Percentiles rank a stretch among this genome's conserved stretches.
Evolutionary conservation across 2,113 vertebrate species (phyloP).

Genomic region (Lophotis ruficrista): DNA sequence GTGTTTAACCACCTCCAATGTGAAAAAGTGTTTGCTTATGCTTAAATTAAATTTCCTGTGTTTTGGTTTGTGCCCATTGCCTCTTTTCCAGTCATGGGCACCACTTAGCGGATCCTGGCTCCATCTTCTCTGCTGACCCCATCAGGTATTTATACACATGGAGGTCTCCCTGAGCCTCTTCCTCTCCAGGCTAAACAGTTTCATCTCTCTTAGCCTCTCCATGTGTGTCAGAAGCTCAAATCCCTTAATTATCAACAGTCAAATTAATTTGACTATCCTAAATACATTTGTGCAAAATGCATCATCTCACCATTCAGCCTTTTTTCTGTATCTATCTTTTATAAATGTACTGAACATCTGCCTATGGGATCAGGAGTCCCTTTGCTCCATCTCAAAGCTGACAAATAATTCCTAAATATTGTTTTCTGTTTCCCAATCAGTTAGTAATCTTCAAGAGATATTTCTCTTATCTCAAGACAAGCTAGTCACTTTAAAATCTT

Average conservation of each 20-base stretch:
- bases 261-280: not conserved
- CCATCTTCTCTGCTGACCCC: not conserved
- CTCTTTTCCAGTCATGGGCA: not conserved
- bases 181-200: not conserved
- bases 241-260: not conserved
- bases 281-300: not conserved
- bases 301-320: not conserved
- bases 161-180: not conserved
- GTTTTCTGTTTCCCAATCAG: not conserved
- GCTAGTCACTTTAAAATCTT: not conserved
- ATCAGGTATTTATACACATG: not conserved
- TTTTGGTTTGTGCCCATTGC: not conserved
- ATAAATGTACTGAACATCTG: not conserved
- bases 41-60: not conserved
- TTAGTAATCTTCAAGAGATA: not conserved
- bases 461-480: not conserved
- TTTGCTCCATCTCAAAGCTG: not conserved
- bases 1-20: not conserved
- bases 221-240: not conserved
- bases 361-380: not conserved
- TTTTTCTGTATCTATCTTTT: not conserved
- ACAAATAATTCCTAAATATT: not conserved
- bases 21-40: not conserved
- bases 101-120: not conserved
- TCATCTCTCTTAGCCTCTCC: not conserved